A percentile compares a stretch with the other conserved stretches of the same genome.
Evolutionary conservation across 2,113 vertebrate genomes (phyloP).

Genomic region (Thermophis baileyi): DNA sequence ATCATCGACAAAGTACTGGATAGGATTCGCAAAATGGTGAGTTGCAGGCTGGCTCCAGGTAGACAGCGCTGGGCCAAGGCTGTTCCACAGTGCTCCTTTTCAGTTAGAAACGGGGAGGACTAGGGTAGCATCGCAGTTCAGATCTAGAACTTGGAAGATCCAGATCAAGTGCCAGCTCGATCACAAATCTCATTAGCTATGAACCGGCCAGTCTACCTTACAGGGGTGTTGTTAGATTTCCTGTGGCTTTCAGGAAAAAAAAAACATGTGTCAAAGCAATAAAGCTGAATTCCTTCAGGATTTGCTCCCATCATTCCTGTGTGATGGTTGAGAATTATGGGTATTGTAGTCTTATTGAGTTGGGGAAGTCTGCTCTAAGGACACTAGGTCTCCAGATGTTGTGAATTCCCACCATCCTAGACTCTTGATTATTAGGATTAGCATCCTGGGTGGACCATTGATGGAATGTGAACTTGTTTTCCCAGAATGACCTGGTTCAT

Average conservation of each 20-base stretch:
- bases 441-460: not conserved
- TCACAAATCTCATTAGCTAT: not conserved
- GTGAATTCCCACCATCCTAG: not conserved
- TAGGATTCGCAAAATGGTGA: not conserved
- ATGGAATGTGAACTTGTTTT: not conserved
- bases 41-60: not conserved
- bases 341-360: not conserved
- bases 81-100: not conserved
- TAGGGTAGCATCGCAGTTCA: not conserved
- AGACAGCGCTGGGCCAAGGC: not conserved
- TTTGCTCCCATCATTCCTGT: not conserved
- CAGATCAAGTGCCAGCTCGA: not conserved
- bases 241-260: not conserved
- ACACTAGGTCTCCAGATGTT: not conserved
- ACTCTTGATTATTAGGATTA: not conserved
- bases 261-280: not conserved
- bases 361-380: not conserved
- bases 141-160: not conserved
- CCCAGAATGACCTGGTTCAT: not conserved
- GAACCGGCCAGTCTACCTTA: not conserved
- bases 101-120: not conserved
- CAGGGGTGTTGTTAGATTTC: not conserved
- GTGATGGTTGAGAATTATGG: not conserved
- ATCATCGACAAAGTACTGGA: not conserved
- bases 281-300: not conserved